Percentiles rank a stretch among this genome's conserved stretches.
These are phyloP conservation scores for Chrysemys picta DNA, from an alignment of 2,113 vertebrate genomes.

Conservation along the genomic window DNA sequence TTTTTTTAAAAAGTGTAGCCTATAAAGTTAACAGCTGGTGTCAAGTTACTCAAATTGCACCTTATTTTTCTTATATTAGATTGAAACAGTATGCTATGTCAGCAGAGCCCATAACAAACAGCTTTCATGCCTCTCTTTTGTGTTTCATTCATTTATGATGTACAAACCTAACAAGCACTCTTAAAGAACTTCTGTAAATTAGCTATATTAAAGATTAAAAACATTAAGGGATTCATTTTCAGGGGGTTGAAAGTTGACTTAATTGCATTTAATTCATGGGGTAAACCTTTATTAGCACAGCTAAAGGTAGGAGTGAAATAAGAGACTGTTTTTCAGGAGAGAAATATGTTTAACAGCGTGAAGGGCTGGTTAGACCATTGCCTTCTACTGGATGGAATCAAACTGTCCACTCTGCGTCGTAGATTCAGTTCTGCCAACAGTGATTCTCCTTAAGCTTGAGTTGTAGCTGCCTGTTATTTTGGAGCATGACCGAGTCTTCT, in stretches of 20 bases:
- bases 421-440: background rate
- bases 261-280: conserved; percentile 29
- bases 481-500: background rate
- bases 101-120: conserved; percentile 51
- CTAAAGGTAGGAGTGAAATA: conserved; percentile 34
- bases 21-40: conserved; percentile 63
- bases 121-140: conserved; percentile 39
- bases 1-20: conserved; percentile 47
- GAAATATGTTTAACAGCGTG: background rate
- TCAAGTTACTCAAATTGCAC: conserved; percentile 62
- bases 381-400: background rate
- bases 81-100: conserved; percentile 58
- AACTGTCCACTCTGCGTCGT: accelerated
- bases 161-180: conserved; percentile 62
- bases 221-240: conserved; percentile 27
- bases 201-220: conserved; percentile 18
- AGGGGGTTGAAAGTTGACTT: background rate
- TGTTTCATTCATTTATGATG: conserved; percentile 42
- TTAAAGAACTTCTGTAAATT: conserved; percentile 58
- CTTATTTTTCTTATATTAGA: conserved; percentile 63
- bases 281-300: conserved; percentile 27
- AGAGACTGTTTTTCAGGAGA: background rate
- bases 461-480: background rate
- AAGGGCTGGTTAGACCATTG: background rate
- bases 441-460: background rate